Evolutionary conservation across 2,888 invertebrate genomes (phyloP).

Genomic region (Tetropium fuscum): DNA sequence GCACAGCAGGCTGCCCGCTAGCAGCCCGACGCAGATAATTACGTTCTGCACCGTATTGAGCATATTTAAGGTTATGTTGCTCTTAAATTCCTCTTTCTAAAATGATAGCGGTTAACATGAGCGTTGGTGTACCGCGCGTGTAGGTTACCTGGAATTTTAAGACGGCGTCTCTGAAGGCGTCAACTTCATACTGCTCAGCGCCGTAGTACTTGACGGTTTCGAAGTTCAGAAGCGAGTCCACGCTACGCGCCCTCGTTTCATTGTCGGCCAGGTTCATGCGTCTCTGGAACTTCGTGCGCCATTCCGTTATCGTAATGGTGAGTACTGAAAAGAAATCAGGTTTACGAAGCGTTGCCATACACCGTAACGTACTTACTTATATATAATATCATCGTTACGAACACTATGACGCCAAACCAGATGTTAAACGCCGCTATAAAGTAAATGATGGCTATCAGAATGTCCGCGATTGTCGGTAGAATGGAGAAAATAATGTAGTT

Average conservation of each 20-base stretch:
- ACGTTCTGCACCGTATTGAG: conserved; percentile 93
- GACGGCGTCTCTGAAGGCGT: conserved; percentile 87
- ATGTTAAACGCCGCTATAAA: conserved; percentile 90
- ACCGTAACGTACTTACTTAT: conserved; percentile 76
- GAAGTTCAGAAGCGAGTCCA: conserved; percentile 96
- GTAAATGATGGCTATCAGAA: conserved; percentile 89
- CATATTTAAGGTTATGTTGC: conserved; percentile 86
- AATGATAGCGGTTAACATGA: conserved; percentile 51
- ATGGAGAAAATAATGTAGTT: conserved; percentile 95
- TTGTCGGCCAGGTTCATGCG: conserved; percentile 96
- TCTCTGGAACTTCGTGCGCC: conserved; percentile 96
- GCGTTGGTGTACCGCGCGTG: background rate
- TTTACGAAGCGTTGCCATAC: background rate
- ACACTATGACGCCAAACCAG: conserved; percentile 97
- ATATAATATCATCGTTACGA: conserved; percentile 92
- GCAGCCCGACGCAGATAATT: conserved; percentile 86
- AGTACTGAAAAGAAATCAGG: conserved; percentile 74
- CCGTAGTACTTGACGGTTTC: conserved; percentile 99
- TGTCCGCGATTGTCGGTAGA: conserved; percentile 92
- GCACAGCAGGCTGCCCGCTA: conserved; percentile 90
- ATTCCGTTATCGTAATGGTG: conserved; percentile 94
- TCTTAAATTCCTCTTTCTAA: conserved; percentile 91
- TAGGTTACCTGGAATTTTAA: conserved; percentile 80
- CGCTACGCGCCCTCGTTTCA: conserved; percentile 89
- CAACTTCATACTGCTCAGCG: conserved; percentile 92